Evolutionary conservation across 2,797 vertebrate genomes (phyloP), one percentile per base, ranked within the genome.

Genomic region (Aselliscus stoliczkanus): DNA sequence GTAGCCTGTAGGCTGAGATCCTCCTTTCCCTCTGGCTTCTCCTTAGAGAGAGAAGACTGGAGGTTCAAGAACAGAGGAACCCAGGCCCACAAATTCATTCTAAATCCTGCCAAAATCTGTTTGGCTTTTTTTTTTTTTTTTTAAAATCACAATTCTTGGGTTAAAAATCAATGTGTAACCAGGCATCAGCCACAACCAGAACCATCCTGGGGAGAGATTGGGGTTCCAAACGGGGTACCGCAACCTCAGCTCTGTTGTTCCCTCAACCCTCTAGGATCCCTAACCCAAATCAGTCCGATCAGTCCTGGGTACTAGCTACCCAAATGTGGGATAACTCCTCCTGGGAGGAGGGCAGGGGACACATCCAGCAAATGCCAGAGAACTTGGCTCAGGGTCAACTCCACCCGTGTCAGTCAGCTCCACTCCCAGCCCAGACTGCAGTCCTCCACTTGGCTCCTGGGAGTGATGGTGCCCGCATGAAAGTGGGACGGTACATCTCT

Each of bases 91-190:
- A 60, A 85, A 80, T 97, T 95, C 96, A 97, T 93, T 97, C 95
- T 96, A 96, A 91, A 95, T 96, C 90, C 95, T 94, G 97, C 95
- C 96, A 97, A 92, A 95, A 85, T 52, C 6, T 69, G 94, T 84
- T 97, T 97, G 95, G 91, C 93, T 97, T 97, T 96, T 96, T 95
- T 88, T 96, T 97, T 92, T 97, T 97, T 96, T 96, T 95, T 88
- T 96, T 97, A 98, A 97, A 96, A 97, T 96, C 95, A 97, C 90
- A 97, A 97, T 97, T 94, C 86, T 95, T 95, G 93, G 95, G 95
- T 95, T 97, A 98, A 98, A 98, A 97, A 97, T 94, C 95, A 94
- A 93, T 84, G 80, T 93, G 97, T 89, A 97, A 97, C 90, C 92
- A 97, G 93, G 83, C 47, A 27, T 93, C 75, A 87, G 88, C 82